Evolutionary conservation across 2,797 vertebrate species (phyloP), one percentile per base, ranked within the genome.

Genomic region (Cyprinodon diabolis): DNA sequence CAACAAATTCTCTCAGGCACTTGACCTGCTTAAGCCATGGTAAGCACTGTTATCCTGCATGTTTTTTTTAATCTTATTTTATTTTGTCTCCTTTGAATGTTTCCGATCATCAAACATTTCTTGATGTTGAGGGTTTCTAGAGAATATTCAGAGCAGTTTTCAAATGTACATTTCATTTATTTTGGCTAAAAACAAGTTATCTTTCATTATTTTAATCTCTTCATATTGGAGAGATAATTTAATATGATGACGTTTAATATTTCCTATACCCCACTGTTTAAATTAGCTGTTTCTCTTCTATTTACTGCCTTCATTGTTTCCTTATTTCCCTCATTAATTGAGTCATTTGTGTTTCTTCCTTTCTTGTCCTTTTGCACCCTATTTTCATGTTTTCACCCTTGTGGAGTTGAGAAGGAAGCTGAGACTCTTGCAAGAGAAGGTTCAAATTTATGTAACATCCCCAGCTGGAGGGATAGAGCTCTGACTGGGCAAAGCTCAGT

Each of bases 11-110:
- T 96, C 96, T 40, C 96, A 99, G 87, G 97, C 97, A 0, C 92
- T 98, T 85, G 96, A 98, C 76, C 93, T 98, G 13, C 96, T 99
- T 68, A 96, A 94, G 75, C 97, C 97, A 69, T 98, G 97, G 97
- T 98, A 92, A 90, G 81, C 76, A 63, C 12, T 4, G 57, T 72
- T 65, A 78, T 67, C 25, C 40, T n/a, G 2, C 21, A 19, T 43
- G 40, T 43, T 43, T 43, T 43, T 43, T 43, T 43, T 43, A 0
- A 30, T 43, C 3, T 5, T 5, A 43, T 43, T 5, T 43, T 43
- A 5, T 43, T 5, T 5, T 43, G 2, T 30, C 12, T 13, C 23
- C 5, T 23, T 4, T 21, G 8, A 19, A 52, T 21, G 15, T n/a
- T 55, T 55, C 52, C 10, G 21, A n/a, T 56, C 10, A 25, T 56